phyloP scores from a whole-genome alignment of 2,888 invertebrate species.

The Chromoteleia sp. region DNA sequence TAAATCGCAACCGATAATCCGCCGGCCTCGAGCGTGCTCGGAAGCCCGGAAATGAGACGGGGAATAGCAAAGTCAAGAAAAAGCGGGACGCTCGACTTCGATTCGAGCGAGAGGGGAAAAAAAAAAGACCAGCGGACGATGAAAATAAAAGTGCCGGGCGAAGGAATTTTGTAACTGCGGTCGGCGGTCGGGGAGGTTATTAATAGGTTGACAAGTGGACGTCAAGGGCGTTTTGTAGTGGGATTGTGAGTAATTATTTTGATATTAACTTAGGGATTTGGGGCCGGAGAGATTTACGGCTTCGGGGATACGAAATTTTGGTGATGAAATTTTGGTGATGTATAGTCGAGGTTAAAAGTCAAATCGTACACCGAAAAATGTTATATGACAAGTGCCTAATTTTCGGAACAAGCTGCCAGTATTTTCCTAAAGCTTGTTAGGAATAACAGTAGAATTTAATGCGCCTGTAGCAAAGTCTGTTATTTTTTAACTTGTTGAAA shows the following conservation, averaged over 20 bases:
- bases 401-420: no score
- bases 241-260: slow-evolving; percentile 56
- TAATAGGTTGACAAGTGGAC: slow-evolving; percentile 64
- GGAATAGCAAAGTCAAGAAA: slow-evolving; percentile 48
- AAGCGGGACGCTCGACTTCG: background rate
- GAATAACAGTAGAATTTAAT: no score
- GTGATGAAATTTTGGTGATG: slow-evolving; percentile 21
- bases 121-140: background rate
- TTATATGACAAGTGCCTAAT: no score
- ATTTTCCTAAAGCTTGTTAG: no score
- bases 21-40: slow-evolving; percentile 31
- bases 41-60: slow-evolving; percentile 52
- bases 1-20: slow-evolving; percentile 68
- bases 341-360: background rate
- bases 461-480: no score
- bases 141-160: slow-evolving; percentile 40
- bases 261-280: slow-evolving; percentile 46
- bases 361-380: no score
- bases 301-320: slow-evolving; percentile 6
- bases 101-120: background rate
- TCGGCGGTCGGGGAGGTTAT: slow-evolving; percentile 40
- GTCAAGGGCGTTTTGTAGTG: slow-evolving; percentile 57
- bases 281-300: slow-evolving; percentile 41
- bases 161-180: slow-evolving; percentile 32
- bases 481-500: no score